Evolutionary conservation across 2,888 invertebrate genomes (phyloP).

Genomic region (Prosopocoilus inquinatus): DNA sequence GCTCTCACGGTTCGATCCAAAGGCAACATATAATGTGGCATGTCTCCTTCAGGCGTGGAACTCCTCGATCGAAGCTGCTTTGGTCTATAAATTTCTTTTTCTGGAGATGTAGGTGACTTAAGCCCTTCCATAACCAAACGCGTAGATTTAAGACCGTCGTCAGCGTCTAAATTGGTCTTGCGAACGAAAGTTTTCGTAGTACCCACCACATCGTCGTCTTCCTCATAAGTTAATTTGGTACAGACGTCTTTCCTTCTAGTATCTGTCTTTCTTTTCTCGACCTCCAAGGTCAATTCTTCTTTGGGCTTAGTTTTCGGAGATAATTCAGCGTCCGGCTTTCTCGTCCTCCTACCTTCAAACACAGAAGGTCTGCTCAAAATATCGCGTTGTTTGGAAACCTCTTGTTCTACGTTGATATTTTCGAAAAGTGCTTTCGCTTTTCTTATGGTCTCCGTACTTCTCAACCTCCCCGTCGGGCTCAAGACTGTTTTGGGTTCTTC

Average conservation of each 20-base stretch:
- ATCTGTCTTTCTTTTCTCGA: constrained; percentile 1
- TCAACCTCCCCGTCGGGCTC: constrained; percentile 45
- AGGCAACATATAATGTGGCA: constrained; percentile 45
- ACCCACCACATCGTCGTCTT: background rate
- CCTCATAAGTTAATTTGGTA: constrained; percentile 19
- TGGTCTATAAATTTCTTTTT: background rate
- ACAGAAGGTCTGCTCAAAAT: constrained; percentile 55
- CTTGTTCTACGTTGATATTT: constrained; percentile 53
- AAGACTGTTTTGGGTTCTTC: constrained; percentile 39
- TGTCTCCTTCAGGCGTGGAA: constrained; percentile 26
- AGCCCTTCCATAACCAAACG: too few species aligned
- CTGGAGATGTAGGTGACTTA: background rate
- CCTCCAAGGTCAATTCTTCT: background rate
- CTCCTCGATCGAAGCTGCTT: constrained; percentile 14
- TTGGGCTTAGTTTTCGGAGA: background rate
- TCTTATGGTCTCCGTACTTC: constrained; percentile 65
- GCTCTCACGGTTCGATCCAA: constrained; percentile 36
- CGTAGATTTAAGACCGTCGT: too few species aligned
- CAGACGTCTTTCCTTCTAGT: constrained; percentile 2
- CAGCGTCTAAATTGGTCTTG: too few species aligned
- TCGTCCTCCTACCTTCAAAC: constrained; percentile 44
- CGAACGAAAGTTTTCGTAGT: too few species aligned
- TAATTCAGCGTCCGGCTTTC: constrained; percentile 7
- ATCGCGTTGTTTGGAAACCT: constrained; percentile 48
- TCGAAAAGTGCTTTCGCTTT: constrained; percentile 72